These are phyloP conservation scores for Meriones unguiculatus DNA, from an alignment of 2,113 vertebrate genomes.

Conservation along the genomic window DNA sequence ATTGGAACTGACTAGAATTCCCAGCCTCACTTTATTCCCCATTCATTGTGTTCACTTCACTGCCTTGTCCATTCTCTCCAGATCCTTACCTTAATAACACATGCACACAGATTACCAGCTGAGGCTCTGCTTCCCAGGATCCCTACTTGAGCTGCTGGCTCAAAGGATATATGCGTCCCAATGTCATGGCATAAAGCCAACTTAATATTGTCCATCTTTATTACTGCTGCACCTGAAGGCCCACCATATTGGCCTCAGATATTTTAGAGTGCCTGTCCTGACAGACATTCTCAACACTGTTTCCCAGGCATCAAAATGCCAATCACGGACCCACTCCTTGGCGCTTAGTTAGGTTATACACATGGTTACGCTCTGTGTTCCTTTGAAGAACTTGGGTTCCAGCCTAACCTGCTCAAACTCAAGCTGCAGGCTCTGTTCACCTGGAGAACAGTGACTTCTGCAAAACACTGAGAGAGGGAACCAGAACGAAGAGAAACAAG, in stretches of 20 bases:
- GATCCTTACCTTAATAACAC: background rate
- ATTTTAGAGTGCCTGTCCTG: background rate
- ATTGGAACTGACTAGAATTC: background rate
- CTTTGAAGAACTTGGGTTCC: background rate
- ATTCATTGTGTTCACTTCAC: background rate
- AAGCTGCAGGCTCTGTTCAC: background rate
- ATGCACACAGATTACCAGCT: background rate
- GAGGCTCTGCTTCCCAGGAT: background rate
- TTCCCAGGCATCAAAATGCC: background rate
- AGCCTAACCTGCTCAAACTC: background rate
- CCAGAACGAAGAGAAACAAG: background rate
- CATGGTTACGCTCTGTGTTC: background rate
- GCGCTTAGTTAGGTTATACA: background rate
- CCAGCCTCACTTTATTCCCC: background rate
- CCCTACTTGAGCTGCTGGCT: background rate
- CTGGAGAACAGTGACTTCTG: background rate
- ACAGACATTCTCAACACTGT: background rate
- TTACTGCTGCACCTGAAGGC: background rate
- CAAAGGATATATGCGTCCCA: background rate
- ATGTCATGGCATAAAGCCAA: background rate
- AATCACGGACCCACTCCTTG: background rate
- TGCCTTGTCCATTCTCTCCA: background rate
- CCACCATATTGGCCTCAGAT: background rate
- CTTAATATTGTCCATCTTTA: background rate
- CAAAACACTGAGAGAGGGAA: background rate